Evolutionary conservation across 2,113 vertebrate species (phyloP).

Genomic region (Amblyornis subalaris): DNA sequence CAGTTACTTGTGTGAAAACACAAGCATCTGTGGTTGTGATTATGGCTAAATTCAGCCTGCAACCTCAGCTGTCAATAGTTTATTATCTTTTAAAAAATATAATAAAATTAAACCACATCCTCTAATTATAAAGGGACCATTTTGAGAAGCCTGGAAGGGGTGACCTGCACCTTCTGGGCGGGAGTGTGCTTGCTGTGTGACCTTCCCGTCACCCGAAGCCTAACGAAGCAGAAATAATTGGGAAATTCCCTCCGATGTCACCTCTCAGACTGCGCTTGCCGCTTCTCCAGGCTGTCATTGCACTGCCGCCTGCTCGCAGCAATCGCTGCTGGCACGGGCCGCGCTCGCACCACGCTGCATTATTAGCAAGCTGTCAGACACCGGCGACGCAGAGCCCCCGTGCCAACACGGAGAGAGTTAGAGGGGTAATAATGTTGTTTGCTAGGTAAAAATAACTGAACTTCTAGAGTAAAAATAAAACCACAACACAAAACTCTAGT

Average conservation of each 20-base stretch:
- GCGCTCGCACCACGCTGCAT: conserved; percentile 13
- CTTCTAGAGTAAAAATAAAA: neutral
- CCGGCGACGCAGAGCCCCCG: neutral
- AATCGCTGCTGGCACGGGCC: conserved; percentile 47
- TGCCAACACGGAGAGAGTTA: neutral
- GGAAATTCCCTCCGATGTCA: conserved; percentile 28
- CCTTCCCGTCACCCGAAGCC: neutral
- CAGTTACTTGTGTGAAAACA: conserved; percentile 45
- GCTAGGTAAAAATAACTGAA: conserved; percentile 48
- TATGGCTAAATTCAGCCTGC: conserved; percentile 41
- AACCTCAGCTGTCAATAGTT: conserved; percentile 41
- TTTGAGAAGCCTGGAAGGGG: neutral
- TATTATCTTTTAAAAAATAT: neutral
- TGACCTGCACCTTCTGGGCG: neutral
- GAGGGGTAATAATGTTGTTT: neutral
- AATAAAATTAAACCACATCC: neutral
- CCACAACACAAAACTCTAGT: neutral
- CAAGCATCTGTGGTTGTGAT: conserved; percentile 18
- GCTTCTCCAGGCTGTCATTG: conserved; percentile 47
- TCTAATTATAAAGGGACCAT: neutral
- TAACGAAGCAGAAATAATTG: conserved; percentile 31
- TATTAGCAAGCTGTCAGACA: conserved; percentile 66
- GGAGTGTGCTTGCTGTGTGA: neutral
- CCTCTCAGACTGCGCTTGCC: neutral
- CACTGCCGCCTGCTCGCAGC: neutral